phyloP scores from a whole-genome alignment of 2,797 vertebrate genomes.

The Kryptolebias ocellatus region DNA sequence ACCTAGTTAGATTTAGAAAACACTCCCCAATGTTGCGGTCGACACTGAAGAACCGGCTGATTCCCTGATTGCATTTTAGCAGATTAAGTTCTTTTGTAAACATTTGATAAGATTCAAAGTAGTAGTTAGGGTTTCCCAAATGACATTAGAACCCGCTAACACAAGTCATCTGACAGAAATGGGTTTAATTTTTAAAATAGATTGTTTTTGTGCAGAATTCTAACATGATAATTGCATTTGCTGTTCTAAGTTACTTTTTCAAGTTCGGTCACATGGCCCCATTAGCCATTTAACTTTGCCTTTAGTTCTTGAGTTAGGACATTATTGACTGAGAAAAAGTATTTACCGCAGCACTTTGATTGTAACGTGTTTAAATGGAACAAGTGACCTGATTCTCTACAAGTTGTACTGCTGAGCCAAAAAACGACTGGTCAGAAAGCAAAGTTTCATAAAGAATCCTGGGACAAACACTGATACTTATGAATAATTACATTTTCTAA shows the following conservation, averaged over 20 bases:
- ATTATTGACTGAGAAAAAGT: slow-evolving; percentile 58
- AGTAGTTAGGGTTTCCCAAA: slow-evolving; percentile 70
- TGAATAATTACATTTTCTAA: background rate
- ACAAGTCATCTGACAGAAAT: slow-evolving; percentile 85
- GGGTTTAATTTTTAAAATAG: slow-evolving; percentile 84
- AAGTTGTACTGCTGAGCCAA: slow-evolving; percentile 44
- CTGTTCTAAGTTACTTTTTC: slow-evolving; percentile 79
- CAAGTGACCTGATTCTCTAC: slow-evolving; percentile 59
- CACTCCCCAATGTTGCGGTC: slow-evolving; percentile 39
- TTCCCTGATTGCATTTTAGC: slow-evolving; percentile 77
- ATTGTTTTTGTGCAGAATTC: slow-evolving; percentile 88
- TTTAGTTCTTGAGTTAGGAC: slow-evolving; percentile 65
- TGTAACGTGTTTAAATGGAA: slow-evolving; percentile 72
- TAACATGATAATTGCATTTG: slow-evolving; percentile 85
- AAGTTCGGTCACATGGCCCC: slow-evolving; percentile 81
- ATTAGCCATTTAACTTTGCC: slow-evolving; percentile 73
- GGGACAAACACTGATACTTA: background rate
- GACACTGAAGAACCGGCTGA: slow-evolving; percentile 48
- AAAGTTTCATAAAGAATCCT: slow-evolving; percentile 1
- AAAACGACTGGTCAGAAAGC: slow-evolving; percentile 30
- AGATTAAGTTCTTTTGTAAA: slow-evolving; percentile 84
- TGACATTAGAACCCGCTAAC: slow-evolving; percentile 75
- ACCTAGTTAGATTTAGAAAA: slow-evolving; percentile 23
- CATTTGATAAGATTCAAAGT: slow-evolving; percentile 84
- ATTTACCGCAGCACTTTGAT: slow-evolving; percentile 76